Conservation (phyloP, 2,113 vertebrate species). For the Erythrocercus mccallii region DNA sequence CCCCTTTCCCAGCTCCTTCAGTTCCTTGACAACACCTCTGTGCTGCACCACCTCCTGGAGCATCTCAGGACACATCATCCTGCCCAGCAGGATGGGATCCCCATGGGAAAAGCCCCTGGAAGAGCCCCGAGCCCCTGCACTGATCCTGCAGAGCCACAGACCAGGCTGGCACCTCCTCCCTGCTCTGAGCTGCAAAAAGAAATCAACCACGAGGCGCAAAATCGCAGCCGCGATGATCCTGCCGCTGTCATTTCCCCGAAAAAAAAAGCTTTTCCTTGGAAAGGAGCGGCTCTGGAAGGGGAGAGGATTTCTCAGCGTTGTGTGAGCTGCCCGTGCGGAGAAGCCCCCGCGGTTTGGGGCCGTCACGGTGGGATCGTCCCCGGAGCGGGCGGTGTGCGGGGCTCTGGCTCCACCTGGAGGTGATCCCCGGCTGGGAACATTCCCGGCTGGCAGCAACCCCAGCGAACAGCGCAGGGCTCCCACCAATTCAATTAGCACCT, state of each 20-base stretch:
- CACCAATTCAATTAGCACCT: background rate
- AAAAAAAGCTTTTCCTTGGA: background rate
- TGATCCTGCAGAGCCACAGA: background rate
- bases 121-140: background rate
- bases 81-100: background rate
- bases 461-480: background rate
- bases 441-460: accelerated
- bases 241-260: background rate
- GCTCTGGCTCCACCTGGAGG: slow-evolving; percentile 60
- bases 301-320: background rate
- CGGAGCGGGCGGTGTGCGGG: accelerated
- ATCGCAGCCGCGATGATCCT: background rate
- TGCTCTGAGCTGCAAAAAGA: background rate
- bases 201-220: accelerated
- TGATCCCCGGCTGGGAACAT: background rate
- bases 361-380: accelerated
- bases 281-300: background rate
- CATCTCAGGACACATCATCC: background rate
- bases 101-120: background rate
- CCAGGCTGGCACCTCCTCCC: background rate
- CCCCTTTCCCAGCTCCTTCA: background rate
- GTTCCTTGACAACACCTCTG: accelerated
- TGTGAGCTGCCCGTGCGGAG: background rate
- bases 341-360: accelerated
- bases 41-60: background rate